These are phyloP conservation scores for Aproaerema taeniolella DNA, from an alignment of 2,888 invertebrate genomes.

Conservation along the genomic window DNA sequence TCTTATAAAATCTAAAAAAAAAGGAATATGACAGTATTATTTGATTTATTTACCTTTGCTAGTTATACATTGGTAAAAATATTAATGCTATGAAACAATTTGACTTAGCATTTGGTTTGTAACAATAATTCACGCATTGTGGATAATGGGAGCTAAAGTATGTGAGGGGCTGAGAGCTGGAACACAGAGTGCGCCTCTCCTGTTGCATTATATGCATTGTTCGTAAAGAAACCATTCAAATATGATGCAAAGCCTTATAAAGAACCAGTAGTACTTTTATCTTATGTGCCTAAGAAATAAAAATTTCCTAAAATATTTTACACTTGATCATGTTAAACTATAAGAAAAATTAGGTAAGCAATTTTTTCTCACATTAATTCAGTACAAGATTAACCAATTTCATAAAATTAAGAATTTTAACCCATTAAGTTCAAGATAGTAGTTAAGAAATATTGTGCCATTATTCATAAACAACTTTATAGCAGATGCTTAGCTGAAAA, in stretches of 20 bases:
- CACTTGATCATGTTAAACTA: slow-evolving; percentile 58
- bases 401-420: slow-evolving; percentile 35
- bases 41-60: slow-evolving; percentile 76
- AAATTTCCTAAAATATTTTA: slow-evolving; percentile 69
- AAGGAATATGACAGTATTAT: slow-evolving; percentile 53
- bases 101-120: slow-evolving; percentile 72
- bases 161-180: background rate
- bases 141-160: slow-evolving; percentile 43
- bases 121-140: slow-evolving; percentile 55
- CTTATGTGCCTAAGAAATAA: slow-evolving; percentile 70
- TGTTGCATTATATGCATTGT: slow-evolving; percentile 40
- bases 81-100: slow-evolving; percentile 74
- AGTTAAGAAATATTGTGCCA: slow-evolving; percentile 37
- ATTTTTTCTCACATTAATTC: slow-evolving; percentile 38
- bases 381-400: slow-evolving; percentile 31
- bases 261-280: slow-evolving; percentile 67
- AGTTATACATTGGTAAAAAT: slow-evolving; percentile 76
- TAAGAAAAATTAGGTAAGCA: slow-evolving; percentile 48
- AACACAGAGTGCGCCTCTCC: slow-evolving; percentile 9
- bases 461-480: slow-evolving; percentile 37
- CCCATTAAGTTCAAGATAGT: slow-evolving; percentile 39
- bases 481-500: slow-evolving; percentile 13
- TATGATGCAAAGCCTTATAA: slow-evolving; percentile 54
- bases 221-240: slow-evolving; percentile 33
- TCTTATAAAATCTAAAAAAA: no score